Percentiles rank a stretch among this genome's conserved stretches.
phyloP scores from a whole-genome alignment of 2,888 invertebrate species.

The Cartodere bifasciata region DNA sequence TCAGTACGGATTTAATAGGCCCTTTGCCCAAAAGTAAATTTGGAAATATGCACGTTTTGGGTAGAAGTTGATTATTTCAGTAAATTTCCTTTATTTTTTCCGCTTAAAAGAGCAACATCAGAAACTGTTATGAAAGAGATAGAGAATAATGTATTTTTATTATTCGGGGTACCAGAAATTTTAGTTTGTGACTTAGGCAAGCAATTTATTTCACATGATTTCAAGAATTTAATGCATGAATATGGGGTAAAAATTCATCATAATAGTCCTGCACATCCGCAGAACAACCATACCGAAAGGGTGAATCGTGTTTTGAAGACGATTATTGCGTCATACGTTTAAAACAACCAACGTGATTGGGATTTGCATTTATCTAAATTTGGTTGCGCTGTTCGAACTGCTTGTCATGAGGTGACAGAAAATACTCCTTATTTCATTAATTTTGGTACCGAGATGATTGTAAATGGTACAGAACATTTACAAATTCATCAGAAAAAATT shows the following conservation, averaged over 20 bases:
- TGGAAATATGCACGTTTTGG: conserved; percentile 13
- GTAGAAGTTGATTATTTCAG: conserved; percentile 17
- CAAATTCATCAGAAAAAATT: no score
- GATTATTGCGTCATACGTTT: conserved; percentile 16
- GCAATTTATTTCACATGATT: conserved; percentile 12
- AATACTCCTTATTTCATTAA: conserved; percentile 15
- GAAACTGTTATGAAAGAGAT: conserved; percentile 9
- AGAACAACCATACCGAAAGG: conserved; percentile 19
- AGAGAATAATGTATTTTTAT: conserved; percentile 13
- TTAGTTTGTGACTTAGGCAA: conserved; percentile 18
- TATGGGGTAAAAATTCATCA: conserved; percentile 8
- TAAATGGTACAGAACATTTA: conserved; percentile 2
- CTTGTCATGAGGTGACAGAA: conserved; percentile 12
- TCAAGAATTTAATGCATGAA: conserved; percentile 9
- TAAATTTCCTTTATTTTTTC: conserved; percentile 12
- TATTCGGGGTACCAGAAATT: conserved; percentile 15
- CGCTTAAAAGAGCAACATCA: conserved; percentile 15
- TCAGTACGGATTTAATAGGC: conserved; percentile 15
- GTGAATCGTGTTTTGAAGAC: conserved; percentile 17
- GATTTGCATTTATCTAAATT: conserved; percentile 16
- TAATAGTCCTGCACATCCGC: conserved; percentile 16
- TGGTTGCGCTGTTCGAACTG: conserved; percentile 16
- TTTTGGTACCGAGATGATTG: conserved; percentile 10
- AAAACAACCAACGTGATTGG: conserved; percentile 17
- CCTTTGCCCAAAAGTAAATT: conserved; percentile 14